Evolutionary conservation across 2,888 invertebrate genomes (phyloP), one percentile per base, ranked within the genome.

Genomic region (Tholera decimalis): DNA sequence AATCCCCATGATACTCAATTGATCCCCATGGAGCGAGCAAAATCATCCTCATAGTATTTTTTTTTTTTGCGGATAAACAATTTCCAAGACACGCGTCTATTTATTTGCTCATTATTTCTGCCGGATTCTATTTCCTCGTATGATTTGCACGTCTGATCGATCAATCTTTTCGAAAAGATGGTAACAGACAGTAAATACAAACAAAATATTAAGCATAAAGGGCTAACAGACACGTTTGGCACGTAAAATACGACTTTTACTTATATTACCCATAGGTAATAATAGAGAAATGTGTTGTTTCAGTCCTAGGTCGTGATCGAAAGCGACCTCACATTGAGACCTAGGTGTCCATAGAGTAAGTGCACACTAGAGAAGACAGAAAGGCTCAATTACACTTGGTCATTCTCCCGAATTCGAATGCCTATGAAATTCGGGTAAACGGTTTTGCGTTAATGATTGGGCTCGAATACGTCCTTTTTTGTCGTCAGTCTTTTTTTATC

Each of bases 281-380:
- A 26, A 18, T 0, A 44, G 54, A 50, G 46, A 72, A 73, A 77
- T 73, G 55, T 47, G 51, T 43, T 62, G 51, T 62, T 72, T 72
- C 47, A n/a, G 51, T 39, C 41, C 18, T 24, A 41, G 53, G 56
- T 63, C 55, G 53, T 72, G 51, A 74, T 60, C 39, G 59, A 72
- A 63, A 56, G 72, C 43, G 64, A 62, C 49, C 56, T 59, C 46
- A 59, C 43, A 51, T 13, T 3, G 13, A 43, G 46, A 46, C 22
- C 26, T 37, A 43, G 26, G 46, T 13, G 30, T 26, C 41, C n/a
- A 47, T 9, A 47, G 47, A 28, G 1, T 28, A 28, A 3, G 11
- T 3, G 35, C 35, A 15, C 6, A 6, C 28, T 18, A 18, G 28
- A 47, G 11, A 18, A 0, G n/a, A 15, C 1, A 9, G 3, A 26